These are phyloP conservation scores for Dromiciops gliroides DNA, from an alignment of 2,113 vertebrate genomes.

Conservation along the genomic window DNA sequence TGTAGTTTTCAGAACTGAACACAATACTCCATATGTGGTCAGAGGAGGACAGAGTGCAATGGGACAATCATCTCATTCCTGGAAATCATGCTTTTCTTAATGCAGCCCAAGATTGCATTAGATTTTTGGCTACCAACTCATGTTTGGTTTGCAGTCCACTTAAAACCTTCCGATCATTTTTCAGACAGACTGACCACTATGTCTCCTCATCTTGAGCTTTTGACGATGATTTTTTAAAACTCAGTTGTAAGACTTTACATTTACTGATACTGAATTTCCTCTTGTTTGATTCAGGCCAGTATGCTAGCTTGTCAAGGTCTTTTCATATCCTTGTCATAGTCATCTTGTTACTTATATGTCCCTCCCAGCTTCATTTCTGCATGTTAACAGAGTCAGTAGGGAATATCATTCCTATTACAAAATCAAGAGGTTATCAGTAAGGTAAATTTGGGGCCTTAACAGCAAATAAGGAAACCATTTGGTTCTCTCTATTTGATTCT, in stretches of 20 bases:
- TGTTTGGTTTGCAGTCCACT: no score
- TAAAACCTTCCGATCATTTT: background rate
- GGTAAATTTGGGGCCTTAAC: background rate
- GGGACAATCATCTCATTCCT: background rate
- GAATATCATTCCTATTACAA: background rate
- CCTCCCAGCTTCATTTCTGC: background rate
- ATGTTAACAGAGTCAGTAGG: background rate
- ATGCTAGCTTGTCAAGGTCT: background rate
- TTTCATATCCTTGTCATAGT: background rate
- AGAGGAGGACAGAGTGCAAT: background rate
- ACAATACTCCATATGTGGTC: background rate
- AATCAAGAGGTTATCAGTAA: background rate
- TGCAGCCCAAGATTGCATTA: background rate
- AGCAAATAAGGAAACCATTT: background rate
- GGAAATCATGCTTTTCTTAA: background rate
- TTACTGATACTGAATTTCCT: background rate
- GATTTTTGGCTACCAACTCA: background rate
- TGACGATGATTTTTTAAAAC: background rate
- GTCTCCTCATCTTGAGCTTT: background rate
- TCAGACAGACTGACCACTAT: background rate
- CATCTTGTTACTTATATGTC: background rate
- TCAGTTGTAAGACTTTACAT: background rate
- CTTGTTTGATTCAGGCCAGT: background rate
- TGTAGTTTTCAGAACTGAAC: background rate
- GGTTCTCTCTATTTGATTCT: no score